Percentiles rank a stretch among this genome's conserved stretches.
Conservation (phyloP, 1,140 invertebrate species). For the Cotesia typhae region DNA sequence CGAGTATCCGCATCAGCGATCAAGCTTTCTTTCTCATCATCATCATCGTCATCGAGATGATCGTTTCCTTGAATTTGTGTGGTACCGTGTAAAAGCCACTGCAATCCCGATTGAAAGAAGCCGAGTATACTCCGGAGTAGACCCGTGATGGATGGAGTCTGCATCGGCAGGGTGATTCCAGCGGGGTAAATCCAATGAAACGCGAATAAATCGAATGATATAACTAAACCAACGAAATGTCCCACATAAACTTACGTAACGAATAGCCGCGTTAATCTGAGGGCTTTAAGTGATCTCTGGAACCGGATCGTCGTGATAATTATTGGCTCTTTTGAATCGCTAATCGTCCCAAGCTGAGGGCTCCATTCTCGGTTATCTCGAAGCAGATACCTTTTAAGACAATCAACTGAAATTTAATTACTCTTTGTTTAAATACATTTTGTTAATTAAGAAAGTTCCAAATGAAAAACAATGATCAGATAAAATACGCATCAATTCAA, state of each 20-base stretch:
- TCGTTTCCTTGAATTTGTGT: too few species aligned
- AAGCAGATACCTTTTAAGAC: neutral
- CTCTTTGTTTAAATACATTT: neutral
- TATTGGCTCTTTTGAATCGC: conserved; percentile 31
- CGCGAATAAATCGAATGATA: conserved; percentile 3
- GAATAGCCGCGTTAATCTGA: conserved; percentile 36
- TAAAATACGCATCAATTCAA: too few species aligned
- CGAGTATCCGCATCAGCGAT: conserved; percentile 32
- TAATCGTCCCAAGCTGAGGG: conserved; percentile 28
- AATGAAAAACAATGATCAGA: too few species aligned
- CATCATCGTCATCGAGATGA: neutral
- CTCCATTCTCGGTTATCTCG: neutral
- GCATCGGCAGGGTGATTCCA: conserved; percentile 4
- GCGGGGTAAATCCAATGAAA: neutral
- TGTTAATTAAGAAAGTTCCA: too few species aligned
- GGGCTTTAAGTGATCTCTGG: conserved; percentile 27
- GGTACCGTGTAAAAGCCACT: too few species aligned
- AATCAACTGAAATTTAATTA: neutral
- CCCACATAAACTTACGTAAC: conserved; percentile 32
- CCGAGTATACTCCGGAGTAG: conserved; percentile 9
- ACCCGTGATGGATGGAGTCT: conserved; percentile 34
- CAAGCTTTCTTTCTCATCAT: conserved; percentile 20
- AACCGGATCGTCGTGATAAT: conserved; percentile 35
- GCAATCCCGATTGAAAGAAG: conserved; percentile 17
- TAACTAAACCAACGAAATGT: neutral